These are phyloP conservation scores for Podiceps cristatus DNA, from an alignment of 2,113 vertebrate genomes.

Conservation along the genomic window DNA sequence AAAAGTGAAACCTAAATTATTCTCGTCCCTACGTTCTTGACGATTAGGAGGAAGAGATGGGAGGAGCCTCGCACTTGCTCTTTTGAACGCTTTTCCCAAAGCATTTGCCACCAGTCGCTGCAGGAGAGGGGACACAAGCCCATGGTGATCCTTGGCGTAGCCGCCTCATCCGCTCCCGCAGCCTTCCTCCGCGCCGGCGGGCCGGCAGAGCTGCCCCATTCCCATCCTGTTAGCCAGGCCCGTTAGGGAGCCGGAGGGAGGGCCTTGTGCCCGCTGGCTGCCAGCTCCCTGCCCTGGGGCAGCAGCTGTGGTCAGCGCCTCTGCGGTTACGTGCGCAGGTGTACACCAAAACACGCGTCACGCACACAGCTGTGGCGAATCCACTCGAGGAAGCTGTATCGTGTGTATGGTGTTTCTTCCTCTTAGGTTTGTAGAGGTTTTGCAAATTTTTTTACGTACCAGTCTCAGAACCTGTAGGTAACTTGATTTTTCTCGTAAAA, in stretches of 20 bases:
- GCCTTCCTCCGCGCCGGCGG: fast-evolving
- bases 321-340: fast-evolving
- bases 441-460: fast-evolving
- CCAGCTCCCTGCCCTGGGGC: not conserved
- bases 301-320: fast-evolving
- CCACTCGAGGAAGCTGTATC: not conserved
- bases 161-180: not conserved
- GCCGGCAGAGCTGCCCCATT: not conserved
- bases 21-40: not conserved
- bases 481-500: not conserved
- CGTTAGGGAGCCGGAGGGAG: not conserved
- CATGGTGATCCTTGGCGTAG: not conserved
- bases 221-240: not conserved
- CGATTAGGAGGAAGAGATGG: not conserved
- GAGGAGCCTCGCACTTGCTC: not conserved
- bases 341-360: not conserved
- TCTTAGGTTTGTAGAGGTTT: not conserved
- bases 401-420: not conserved
- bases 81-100: not conserved
- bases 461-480: not conserved
- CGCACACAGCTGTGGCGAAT: not conserved
- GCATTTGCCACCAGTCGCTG: fast-evolving
- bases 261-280: too few relatives aligned
- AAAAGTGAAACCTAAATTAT: not conserved
- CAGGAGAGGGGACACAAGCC: not conserved